Evolutionary conservation across 2,113 vertebrate genomes (phyloP).

Genomic region (Bombycilla garrulus): DNA sequence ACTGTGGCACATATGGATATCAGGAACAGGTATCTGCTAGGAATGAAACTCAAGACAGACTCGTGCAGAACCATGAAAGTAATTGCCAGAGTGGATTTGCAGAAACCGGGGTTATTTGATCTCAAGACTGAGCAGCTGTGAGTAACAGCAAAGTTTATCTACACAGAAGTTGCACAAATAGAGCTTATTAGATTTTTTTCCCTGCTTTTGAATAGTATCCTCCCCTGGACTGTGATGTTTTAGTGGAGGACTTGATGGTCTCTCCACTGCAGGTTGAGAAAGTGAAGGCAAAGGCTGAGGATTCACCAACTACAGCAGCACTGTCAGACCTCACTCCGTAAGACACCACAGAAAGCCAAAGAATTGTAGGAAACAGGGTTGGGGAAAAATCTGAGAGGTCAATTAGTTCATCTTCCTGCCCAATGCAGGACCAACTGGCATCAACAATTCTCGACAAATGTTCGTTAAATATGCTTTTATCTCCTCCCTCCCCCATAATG

Average conservation of each 20-base stretch:
- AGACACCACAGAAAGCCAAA: constrained; percentile 20
- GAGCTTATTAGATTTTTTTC: neutral
- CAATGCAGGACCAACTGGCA: constrained; percentile 22
- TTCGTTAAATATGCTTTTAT: neutral
- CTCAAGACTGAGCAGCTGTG: neutral
- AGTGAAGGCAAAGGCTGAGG: neutral
- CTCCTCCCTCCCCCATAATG: neutral
- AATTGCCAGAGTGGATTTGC: neutral
- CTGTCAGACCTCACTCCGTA: neutral
- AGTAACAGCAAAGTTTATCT: neutral
- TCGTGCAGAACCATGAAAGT: neutral
- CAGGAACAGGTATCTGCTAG: neutral
- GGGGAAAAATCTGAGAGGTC: constrained; percentile 35
- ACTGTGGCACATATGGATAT: neutral
- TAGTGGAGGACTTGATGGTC: neutral
- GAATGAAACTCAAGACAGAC: neutral
- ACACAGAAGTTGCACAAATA: neutral
- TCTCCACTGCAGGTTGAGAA: neutral
- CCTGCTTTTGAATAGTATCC: neutral
- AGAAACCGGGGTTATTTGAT: neutral
- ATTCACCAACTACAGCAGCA: neutral
- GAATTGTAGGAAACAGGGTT: constrained; percentile 55
- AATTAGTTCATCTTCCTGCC: constrained; percentile 65
- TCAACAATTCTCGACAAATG: constrained; percentile 10
- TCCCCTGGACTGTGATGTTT: neutral